Base-by-base conservation (phyloP, 2,797 vertebrate genomes). In the Lacerta agilis region DNA sequence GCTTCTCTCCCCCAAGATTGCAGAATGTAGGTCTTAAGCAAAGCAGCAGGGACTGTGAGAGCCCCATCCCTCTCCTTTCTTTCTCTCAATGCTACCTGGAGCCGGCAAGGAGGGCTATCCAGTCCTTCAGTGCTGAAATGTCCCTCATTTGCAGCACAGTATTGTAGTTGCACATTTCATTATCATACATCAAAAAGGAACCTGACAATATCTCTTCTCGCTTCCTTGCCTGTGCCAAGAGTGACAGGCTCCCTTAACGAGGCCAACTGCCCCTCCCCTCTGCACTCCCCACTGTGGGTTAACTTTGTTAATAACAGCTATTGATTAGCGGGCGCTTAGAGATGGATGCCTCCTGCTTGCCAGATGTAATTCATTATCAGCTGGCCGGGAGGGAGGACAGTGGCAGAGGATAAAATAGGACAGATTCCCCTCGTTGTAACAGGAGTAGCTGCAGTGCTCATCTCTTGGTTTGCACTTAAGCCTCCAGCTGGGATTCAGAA, bases 361-460 rank as follows among this genome's bases (percentile, higher is more conserved):
- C 90, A 89, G 85, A 87, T 86, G 92, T 29, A 3, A 91, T 92
- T 90, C 86, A 80, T 93, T 86, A 75, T 61, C 0, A 41, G 36
- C 33, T 18, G 61, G 76, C 82, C 25, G 18, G 76, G 41, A 79
- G 71, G 58, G 85, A 75, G 0, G 0, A 55, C 0, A 66, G 15
- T n/a, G 7, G 23, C 66, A 91, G 76, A 61, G 78, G 79, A 33
- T 86, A 83, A 0, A 18, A 76, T 61, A 66, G 91, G 87, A 86
- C 92, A 93, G 92, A 90, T 93, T 91, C 87, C 85, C 33, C 88
- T 90, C 15, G 36, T 1, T 45, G 33, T 77, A 73, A 18, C 11
- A 41, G 17, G 69, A 79, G 49, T 61, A 29, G 8, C 45, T 8
- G 18, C 23, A 33, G 49, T 8, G 29, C 5, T 41, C 29, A 27